Percentiles rank a stretch among this genome's conserved stretches.
phyloP scores from a whole-genome alignment of 1,140 invertebrate species.

The Glossosoma conforme region DNA sequence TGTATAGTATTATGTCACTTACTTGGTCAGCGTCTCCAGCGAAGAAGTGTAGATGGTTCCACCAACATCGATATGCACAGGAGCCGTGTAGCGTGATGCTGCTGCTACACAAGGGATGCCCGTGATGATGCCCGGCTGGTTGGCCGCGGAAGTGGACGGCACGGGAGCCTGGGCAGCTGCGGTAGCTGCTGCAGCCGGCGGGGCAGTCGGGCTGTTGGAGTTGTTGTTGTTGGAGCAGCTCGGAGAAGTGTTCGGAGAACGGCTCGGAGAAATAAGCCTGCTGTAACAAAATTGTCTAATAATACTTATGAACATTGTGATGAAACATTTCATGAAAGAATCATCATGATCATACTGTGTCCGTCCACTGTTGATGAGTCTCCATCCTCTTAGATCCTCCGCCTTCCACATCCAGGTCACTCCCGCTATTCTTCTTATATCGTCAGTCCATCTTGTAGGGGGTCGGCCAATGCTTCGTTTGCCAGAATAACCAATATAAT shows the following conservation, averaged over 20 bases:
- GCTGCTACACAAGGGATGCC: conserved; percentile 91
- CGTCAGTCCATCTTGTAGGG: too few relatives aligned
- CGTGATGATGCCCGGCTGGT: conserved; percentile 51
- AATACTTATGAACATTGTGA: too few relatives aligned
- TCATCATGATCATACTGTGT: too few relatives aligned
- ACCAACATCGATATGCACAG: conserved; percentile 96
- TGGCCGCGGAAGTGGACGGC: not conserved
- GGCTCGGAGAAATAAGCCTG: conserved; percentile 21
- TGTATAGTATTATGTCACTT: conserved; percentile 43
- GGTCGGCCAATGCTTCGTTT: too few relatives aligned
- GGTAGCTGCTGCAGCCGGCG: not conserved
- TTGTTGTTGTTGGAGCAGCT: conserved; percentile 11
- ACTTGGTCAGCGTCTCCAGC: conserved; percentile 93
- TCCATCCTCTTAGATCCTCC: too few relatives aligned
- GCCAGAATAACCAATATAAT: too few relatives aligned
- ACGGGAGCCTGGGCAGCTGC: not conserved
- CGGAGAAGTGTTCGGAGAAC: conserved; percentile 21
- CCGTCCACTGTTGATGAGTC: too few relatives aligned
- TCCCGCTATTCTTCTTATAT: too few relatives aligned
- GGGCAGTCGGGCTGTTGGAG: conserved; percentile 14
- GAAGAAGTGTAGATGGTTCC: conserved; percentile 96
- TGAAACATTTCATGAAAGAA: too few relatives aligned
- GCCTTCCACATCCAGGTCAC: too few relatives aligned
- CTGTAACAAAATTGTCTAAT: too few relatives aligned
- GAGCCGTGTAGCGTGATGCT: conserved; percentile 86